Evolutionary conservation across 1,140 invertebrate genomes (phyloP), one percentile per base, ranked within the genome.

Genomic region (Eriocheir sinensis): DNA sequence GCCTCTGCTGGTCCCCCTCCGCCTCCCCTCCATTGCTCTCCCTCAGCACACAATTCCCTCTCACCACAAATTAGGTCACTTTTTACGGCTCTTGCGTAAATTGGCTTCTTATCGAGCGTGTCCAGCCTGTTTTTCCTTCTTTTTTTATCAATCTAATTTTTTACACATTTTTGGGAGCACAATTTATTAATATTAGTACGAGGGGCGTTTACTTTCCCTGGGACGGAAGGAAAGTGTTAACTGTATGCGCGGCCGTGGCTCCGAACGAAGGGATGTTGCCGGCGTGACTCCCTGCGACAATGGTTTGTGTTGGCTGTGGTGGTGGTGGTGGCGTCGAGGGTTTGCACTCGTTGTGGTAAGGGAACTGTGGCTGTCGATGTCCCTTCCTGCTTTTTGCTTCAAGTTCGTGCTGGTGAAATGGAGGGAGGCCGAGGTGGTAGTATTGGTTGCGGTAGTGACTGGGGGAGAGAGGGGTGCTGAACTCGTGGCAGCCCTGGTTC

Each of bases 81-180:
- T 72, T 60, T 72, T 72, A 72, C 60, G 60, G 60, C 60, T 72
- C 60, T 72, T 72, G 60, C 60, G 60, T 72, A 72, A 72, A 72
- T 72, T 72, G 60, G 60, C 60, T n/a, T 72, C 60, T 72, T 72
- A 72, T 72, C 60, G 21, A 72, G 60, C 60, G 60, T 72, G 60
- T 72, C 60, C 60, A 72, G 60, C 12, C 60, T 27, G 60, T n/a
- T 72, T 72, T 72, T 72, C 44, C 15, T 48, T 48, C n/a, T 72
- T 72, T 72, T 72, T 72, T 8, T n/a, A 72, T 72, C 60, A n/a
- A 60, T n/a, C n/a, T 72, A n/a, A 17, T 72, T n/a, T 72, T 6
- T 72, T n/a, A 72, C 21, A 72, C n/a, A n/a, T 72, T 72, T 72
- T 72, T 72, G 9, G 9, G 6, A 4, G 12, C 60, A 21, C 27